A percentile compares a stretch with the other conserved stretches of the same genome.
phyloP scores from a whole-genome alignment of 2,888 invertebrate species.

The Plutella xylostella region DNA sequence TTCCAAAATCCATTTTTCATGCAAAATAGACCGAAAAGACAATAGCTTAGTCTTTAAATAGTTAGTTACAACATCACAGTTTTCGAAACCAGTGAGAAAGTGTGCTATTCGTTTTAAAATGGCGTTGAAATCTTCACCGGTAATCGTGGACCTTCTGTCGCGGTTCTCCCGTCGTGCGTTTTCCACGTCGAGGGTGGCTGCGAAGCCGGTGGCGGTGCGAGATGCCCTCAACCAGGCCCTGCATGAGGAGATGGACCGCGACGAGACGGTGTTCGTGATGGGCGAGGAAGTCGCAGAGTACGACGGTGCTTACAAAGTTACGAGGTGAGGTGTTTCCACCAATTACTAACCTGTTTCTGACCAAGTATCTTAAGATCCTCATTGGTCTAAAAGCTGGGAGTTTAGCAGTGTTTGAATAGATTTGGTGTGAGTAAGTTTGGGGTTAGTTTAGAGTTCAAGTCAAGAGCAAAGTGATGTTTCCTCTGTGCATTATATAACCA shows the following conservation, averaged over 20 bases:
- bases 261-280: slow-evolving; percentile 89
- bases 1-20: slow-evolving; percentile 41
- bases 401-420: too few relatives aligned
- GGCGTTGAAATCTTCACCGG: slow-evolving; percentile 62
- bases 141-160: slow-evolving; percentile 36
- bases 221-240: slow-evolving; percentile 97
- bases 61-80: slow-evolving; percentile 25
- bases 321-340: slow-evolving; percentile 43
- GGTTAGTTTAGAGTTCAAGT: too few relatives aligned
- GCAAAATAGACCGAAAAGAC: slow-evolving; percentile 23
- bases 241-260: slow-evolving; percentile 96
- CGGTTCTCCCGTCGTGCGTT: slow-evolving; percentile 49
- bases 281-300: slow-evolving; percentile 99
- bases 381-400: too few relatives aligned
- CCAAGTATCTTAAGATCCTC: too few relatives aligned
- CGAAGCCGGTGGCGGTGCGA: slow-evolving; percentile 88
- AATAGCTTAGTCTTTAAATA: slow-evolving; percentile 25
- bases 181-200: slow-evolving; percentile 46
- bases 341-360: background rate
- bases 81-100: slow-evolving; percentile 22
- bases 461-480: too few relatives aligned
- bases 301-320: slow-evolving; percentile 97
- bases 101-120: slow-evolving; percentile 28
- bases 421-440: too few relatives aligned
- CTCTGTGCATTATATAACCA: too few relatives aligned